phyloP scores from a whole-genome alignment of 2,888 invertebrate genomes.

The Chaetogeoica ovagalla region DNA sequence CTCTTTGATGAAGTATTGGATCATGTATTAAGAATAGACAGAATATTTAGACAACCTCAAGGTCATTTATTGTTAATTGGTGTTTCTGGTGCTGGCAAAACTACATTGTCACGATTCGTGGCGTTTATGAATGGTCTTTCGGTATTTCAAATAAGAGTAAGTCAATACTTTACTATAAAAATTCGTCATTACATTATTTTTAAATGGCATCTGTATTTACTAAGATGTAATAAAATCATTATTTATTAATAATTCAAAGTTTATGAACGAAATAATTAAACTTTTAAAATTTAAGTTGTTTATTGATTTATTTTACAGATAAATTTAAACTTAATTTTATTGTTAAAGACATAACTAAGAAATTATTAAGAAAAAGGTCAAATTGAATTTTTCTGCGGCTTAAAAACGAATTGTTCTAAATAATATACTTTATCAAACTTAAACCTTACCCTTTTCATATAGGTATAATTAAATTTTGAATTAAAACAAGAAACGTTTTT shows the following conservation, averaged over 20 bases:
- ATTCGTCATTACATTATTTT: background rate
- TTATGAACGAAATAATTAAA: too few species aligned
- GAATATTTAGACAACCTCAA: constrained; percentile 98
- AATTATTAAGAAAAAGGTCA: too few species aligned
- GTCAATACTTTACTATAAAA: constrained; percentile 14
- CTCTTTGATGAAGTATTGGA: constrained; percentile 99
- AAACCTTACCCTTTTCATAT: too few species aligned
- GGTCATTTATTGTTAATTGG: constrained; percentile 97
- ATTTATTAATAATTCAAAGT: background rate
- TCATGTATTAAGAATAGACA: constrained; percentile 96
- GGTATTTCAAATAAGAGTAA: constrained; percentile 97
- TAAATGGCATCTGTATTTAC: background rate
- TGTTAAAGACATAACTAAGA: too few species aligned
- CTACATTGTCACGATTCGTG: constrained; percentile 97
- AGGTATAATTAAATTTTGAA: too few species aligned
- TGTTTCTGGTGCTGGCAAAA: constrained; percentile 98
- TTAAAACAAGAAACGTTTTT: too few species aligned
- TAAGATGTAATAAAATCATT: background rate
- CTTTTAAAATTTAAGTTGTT: too few species aligned
- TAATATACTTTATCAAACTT: too few species aligned
- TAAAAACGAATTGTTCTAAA: too few species aligned
- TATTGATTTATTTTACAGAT: too few species aligned
- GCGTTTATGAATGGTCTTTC: constrained; percentile 99
- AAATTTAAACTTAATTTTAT: too few species aligned
- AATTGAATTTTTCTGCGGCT: too few species aligned